These are phyloP conservation scores for Drosophila mercatorum DNA, from an alignment of 2,888 invertebrate species.

Conservation along the genomic window DNA sequence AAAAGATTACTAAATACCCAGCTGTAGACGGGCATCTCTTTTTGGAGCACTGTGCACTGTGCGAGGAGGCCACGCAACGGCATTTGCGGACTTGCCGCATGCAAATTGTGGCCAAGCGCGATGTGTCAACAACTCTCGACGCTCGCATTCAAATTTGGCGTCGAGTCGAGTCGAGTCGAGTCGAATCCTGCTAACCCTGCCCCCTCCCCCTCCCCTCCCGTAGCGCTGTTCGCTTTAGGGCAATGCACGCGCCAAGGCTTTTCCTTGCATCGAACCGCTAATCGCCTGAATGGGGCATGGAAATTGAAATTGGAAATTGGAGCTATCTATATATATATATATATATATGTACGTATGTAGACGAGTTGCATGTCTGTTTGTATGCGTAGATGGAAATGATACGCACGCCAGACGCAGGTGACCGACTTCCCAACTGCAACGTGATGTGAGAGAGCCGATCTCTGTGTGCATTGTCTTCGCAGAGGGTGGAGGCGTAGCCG, in stretches of 20 bases:
- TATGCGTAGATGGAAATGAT: constrained; percentile 32
- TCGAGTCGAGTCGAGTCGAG: not conserved
- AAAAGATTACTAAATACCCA: not conserved
- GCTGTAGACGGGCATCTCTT: not conserved
- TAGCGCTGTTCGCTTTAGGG: constrained; percentile 10
- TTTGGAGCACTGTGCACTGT: constrained; percentile 28
- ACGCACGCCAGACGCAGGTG: constrained; percentile 73
- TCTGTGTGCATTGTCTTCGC: constrained; percentile 26
- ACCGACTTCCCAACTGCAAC: constrained; percentile 64
- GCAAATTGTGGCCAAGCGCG: constrained; percentile 44
- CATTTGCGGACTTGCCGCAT: constrained; percentile 43
- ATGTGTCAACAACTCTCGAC: constrained; percentile 52
- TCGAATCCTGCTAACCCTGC: not conserved
- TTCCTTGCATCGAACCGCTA: constrained; percentile 70
- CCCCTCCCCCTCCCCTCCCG: not conserved
- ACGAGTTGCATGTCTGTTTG: not conserved
- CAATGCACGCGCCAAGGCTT: constrained; percentile 71
- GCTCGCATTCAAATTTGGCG: constrained; percentile 49
- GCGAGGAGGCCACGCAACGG: constrained; percentile 60
- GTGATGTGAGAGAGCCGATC: constrained; percentile 43
- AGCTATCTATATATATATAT: constrained; percentile 3
- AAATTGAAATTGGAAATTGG: constrained; percentile 43
- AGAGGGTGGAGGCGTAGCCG: constrained; percentile 23
- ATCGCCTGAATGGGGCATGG: constrained; percentile 52
- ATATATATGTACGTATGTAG: not conserved